Evolutionary conservation across 2,113 vertebrate genomes (phyloP).

Genomic region (Orientallactaga bullata): DNA sequence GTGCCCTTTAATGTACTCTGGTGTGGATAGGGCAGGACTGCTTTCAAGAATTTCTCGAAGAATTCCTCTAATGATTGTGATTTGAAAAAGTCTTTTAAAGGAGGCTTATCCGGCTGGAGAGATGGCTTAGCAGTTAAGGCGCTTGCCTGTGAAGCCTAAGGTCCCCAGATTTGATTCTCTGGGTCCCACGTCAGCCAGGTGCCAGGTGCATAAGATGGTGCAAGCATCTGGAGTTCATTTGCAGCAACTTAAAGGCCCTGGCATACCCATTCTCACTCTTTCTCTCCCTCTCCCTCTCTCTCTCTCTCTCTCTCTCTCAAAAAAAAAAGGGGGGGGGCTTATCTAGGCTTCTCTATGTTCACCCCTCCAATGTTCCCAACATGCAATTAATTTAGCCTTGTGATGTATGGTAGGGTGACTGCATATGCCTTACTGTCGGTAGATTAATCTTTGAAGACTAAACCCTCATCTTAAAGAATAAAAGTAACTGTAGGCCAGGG

Average conservation of each 20-base stretch:
- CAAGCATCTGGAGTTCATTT: too few relatives aligned
- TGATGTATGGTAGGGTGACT: conserved; percentile 24
- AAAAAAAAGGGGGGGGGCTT: conserved; percentile 18
- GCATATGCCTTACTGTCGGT: not conserved
- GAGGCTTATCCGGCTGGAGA: too few relatives aligned
- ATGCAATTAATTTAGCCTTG: conserved; percentile 11
- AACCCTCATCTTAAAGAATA: not conserved
- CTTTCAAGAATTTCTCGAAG: not conserved
- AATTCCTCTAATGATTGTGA: conserved; percentile 12
- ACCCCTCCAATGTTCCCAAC: not conserved
- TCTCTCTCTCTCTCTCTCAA: too few relatives aligned
- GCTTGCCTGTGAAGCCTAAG: too few relatives aligned
- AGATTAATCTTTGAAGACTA: conserved; percentile 24
- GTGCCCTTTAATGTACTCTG: not conserved
- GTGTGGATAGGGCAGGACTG: not conserved
- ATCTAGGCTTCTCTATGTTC: not conserved
- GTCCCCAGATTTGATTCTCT: too few relatives aligned
- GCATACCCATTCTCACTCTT: too few relatives aligned
- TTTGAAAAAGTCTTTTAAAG: conserved; percentile 49
- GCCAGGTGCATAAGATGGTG: not conserved
- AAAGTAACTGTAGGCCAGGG: not conserved
- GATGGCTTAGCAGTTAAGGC: too few relatives aligned
- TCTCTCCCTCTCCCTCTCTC: too few relatives aligned
- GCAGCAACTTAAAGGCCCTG: too few relatives aligned
- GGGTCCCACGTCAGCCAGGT: too few relatives aligned